Evolutionary conservation across 2,888 invertebrate genomes (phyloP).

Genomic region (Mylabris sibirica): DNA sequence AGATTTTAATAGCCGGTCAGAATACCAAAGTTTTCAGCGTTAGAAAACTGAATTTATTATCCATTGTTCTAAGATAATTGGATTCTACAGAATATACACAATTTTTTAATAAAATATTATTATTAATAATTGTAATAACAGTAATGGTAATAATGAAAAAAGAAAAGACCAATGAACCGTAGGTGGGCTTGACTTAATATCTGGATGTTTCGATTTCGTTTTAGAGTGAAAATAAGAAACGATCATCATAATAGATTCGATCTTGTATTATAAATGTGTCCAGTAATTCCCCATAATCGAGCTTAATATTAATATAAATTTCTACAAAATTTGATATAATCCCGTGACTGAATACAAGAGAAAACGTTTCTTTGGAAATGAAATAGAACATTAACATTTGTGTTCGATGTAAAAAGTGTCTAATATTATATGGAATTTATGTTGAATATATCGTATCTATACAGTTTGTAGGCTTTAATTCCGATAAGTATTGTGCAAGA

Average conservation of each 20-base stretch:
- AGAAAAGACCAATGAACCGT: background rate
- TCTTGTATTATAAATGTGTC: background rate
- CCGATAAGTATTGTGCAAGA: slow-evolving; percentile 1
- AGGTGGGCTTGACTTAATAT: background rate
- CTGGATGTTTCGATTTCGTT: background rate
- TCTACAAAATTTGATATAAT: background rate
- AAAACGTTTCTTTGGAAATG: background rate
- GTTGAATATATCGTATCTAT: background rate
- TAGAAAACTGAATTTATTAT: slow-evolving; percentile 7
- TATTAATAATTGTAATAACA: background rate
- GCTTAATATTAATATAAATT: background rate
- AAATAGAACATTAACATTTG: background rate
- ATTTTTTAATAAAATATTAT: background rate
- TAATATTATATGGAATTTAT: background rate
- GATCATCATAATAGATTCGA: background rate
- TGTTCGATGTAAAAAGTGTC: background rate
- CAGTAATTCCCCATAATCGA: slow-evolving; percentile 1
- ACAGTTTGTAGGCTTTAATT: background rate
- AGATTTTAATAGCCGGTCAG: background rate
- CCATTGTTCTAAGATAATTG: slow-evolving; percentile 1
- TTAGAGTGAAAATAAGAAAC: background rate
- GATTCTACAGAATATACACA: background rate
- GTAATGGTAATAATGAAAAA: background rate
- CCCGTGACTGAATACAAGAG: background rate
- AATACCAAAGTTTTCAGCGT: background rate